phyloP scores from a whole-genome alignment of 2,888 invertebrate genomes.

The Phania funesta region DNA sequence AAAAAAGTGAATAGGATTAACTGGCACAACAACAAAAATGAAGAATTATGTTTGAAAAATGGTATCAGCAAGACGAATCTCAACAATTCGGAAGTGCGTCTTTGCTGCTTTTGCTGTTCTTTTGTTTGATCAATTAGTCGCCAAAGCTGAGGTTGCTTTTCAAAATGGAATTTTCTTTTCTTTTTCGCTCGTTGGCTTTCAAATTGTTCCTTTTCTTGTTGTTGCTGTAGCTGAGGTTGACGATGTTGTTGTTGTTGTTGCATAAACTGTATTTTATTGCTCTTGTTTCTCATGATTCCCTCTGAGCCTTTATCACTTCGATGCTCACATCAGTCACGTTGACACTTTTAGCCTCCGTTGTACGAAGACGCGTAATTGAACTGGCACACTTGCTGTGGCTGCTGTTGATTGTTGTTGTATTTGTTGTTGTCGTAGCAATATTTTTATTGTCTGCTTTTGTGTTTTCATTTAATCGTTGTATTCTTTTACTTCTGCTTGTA shows the following conservation, averaged over 20 bases:
- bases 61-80: slow-evolving; percentile 22
- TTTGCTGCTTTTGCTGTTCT: slow-evolving; percentile 8
- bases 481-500: slow-evolving; percentile 4
- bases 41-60: slow-evolving; percentile 35
- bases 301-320: slow-evolving; percentile 50
- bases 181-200: slow-evolving; percentile 2
- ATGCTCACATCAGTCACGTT: slow-evolving; percentile 62
- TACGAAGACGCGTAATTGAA: slow-evolving; percentile 31
- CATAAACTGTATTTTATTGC: slow-evolving; percentile 57
- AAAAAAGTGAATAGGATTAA: slow-evolving; percentile 67
- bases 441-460: slow-evolving; percentile 36
- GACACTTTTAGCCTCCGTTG: slow-evolving; percentile 51
- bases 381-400: slow-evolving; percentile 1
- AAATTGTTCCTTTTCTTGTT: slow-evolving; percentile 8
- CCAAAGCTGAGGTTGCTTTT: slow-evolving; percentile 18
- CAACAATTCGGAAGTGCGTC: neutral
- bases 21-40: slow-evolving; percentile 31
- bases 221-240: slow-evolving; percentile 27
- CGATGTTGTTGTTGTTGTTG: slow-evolving; percentile 19
- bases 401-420: slow-evolving; percentile 20
- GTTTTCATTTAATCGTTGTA: slow-evolving; percentile 59
- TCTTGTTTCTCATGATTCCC: slow-evolving; percentile 63
- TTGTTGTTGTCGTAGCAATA: slow-evolving; percentile 30
- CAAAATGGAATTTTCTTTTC: slow-evolving; percentile 12
- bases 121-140: slow-evolving; percentile 13